phyloP scores from a whole-genome alignment of 2,113 vertebrate genomes.

The Trinectes maculatus region DNA sequence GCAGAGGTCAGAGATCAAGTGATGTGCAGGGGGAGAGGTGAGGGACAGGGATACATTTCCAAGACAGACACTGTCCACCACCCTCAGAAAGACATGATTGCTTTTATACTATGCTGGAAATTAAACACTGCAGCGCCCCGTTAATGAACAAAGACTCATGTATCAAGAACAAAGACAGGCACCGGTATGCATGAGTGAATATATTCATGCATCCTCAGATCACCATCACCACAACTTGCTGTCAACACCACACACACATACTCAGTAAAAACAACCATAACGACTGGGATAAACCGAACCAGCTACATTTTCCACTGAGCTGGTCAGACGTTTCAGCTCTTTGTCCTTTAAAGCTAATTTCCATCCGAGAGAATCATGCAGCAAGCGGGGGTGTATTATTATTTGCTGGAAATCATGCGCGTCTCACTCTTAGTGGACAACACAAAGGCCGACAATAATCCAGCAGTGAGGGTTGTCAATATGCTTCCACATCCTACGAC shows the following conservation, averaged over 20 bases:
- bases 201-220: background rate
- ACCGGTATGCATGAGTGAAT: background rate
- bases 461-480: slow-evolving; percentile 58
- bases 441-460: slow-evolving; percentile 55
- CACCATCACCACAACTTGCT: background rate
- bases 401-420: slow-evolving; percentile 40
- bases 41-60: slow-evolving; percentile 57
- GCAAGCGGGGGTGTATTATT: slow-evolving; percentile 23
- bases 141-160: background rate
- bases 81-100: slow-evolving; percentile 26
- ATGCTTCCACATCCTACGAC: slow-evolving; percentile 40
- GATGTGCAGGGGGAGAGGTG: slow-evolving; percentile 59
- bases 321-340: slow-evolving; percentile 33
- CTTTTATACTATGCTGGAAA: slow-evolving; percentile 3
- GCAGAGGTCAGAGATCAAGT: slow-evolving; percentile 74
- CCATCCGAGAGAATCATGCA: slow-evolving; percentile 27
- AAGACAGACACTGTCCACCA: slow-evolving; percentile 56
- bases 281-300: slow-evolving; percentile 12
- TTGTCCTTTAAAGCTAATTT: slow-evolving; percentile 53
- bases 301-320: slow-evolving; percentile 26
- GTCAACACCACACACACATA: background rate
- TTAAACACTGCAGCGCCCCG: slow-evolving; percentile 6
- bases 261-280: background rate
- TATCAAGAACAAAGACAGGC: slow-evolving; percentile 20
- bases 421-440: slow-evolving; percentile 47